Base-by-base conservation (phyloP, 2,888 invertebrate genomes). In the Nysson spinosus region DNA sequence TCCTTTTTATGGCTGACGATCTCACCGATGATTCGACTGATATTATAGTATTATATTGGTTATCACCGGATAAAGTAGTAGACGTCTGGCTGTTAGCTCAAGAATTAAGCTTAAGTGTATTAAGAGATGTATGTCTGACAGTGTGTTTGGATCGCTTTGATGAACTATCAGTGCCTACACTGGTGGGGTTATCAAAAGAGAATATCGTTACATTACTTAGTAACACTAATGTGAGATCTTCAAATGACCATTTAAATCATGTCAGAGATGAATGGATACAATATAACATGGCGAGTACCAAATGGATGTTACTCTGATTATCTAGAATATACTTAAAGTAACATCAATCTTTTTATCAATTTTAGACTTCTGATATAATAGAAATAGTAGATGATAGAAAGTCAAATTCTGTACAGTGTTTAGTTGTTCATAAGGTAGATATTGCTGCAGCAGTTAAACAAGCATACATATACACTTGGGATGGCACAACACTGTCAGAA, bases 81-180 rank as follows among this genome's bases (percentile, higher is more conserved):
- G 69, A 79, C 4, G 67, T 83, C 26, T 85, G 83, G 82, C 51
- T 70, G 11, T 16, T 81, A 2, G 75, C 83, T 1, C 60, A 77
- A 32, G 79, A 83, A 12, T 61, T 83, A 30, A 64, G 72, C 19
- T 47, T 83, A 24, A 72, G 58, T 9, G 34, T 58, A 12, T 60
- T 84, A 9, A 40, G 58, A 40, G 79, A 83, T 43, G 35, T 79
- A 4, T 77, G 69, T 14, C 63, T 79, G 2, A 71, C 79, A 1
- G 51, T 66, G 3, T 83, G 81, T 44, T 65, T 85, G 20, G 82
- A 82, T 28, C 71, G 79, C 57, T 80, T 84, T 7, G 43, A 60
- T 6, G 81, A 81, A 24, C 35, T 84, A 7, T 73, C 82, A 3
- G 1, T 61, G 3, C 6, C 40, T 4, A 57, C 40, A 1, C 40